phyloP scores from a whole-genome alignment of 1,140 invertebrate genomes.

The Drosophila watanabei region DNA sequence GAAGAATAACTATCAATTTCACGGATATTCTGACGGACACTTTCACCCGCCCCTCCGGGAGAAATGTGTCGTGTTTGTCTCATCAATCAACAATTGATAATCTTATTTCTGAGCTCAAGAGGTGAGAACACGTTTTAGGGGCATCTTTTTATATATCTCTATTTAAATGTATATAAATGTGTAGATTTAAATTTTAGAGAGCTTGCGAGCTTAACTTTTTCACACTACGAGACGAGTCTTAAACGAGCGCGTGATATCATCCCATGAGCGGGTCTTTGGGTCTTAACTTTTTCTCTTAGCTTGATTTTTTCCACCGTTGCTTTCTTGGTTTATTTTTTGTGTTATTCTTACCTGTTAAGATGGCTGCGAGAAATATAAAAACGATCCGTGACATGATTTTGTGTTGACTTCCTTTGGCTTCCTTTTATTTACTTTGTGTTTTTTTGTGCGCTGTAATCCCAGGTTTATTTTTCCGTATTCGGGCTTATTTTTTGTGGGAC shows the following conservation, averaged over 20 bases:
- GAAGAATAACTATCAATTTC: constrained; percentile 35
- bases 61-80: constrained; percentile 12
- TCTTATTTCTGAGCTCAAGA: constrained; percentile 17
- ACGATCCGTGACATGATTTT: constrained; percentile 76
- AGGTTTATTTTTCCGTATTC: constrained; percentile 49
- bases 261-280: constrained; percentile 33
- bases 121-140: constrained; percentile 54
- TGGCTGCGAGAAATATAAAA: constrained; percentile 78
- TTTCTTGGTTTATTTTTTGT: constrained; percentile 13
- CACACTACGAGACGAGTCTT: constrained; percentile 31
- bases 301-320: not conserved
- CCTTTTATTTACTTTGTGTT: constrained; percentile 22
- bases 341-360: constrained; percentile 74
- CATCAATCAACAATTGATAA: constrained; percentile 49
- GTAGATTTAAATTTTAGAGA: constrained; percentile 9
- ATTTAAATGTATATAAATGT: not conserved
- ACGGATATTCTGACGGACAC: constrained; percentile 19
- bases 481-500: constrained; percentile 43
- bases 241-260: constrained; percentile 60
- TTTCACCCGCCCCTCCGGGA: constrained; percentile 22
- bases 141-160: not conserved
- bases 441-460: constrained; percentile 56
- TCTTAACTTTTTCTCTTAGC: constrained; percentile 20
- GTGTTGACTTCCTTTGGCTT: constrained; percentile 48
- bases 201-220: constrained; percentile 30